A percentile compares a stretch with the other conserved stretches of the same genome.
These are phyloP conservation scores for Alouatta palliata DNA, from an alignment of 2,113 vertebrate genomes.

Conservation along the genomic window DNA sequence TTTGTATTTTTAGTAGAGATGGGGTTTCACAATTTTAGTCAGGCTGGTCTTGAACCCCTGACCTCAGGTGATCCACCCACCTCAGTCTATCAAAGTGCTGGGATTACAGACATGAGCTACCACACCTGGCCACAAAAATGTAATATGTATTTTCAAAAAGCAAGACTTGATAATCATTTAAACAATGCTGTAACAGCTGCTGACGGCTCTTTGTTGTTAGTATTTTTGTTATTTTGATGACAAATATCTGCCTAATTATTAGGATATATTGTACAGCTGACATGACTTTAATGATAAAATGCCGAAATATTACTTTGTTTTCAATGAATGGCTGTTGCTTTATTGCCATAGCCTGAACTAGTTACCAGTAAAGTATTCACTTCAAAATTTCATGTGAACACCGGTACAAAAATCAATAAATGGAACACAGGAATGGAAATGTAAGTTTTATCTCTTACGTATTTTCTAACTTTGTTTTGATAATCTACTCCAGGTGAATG, in stretches of 20 bases:
- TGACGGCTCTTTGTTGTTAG: not conserved
- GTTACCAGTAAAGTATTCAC: not conserved
- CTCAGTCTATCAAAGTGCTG: too few relatives aligned
- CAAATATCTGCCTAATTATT: not conserved
- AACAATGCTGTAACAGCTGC: not conserved
- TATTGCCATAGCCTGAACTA: not conserved
- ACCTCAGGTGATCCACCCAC: too few relatives aligned
- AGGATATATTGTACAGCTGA: not conserved
- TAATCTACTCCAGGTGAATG: not conserved
- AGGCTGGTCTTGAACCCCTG: too few relatives aligned
- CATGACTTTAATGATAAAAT: not conserved
- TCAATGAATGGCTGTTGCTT: not conserved
- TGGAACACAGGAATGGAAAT: not conserved
- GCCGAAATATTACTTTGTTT: not conserved
- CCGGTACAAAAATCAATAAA: not conserved
- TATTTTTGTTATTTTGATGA: constrained; percentile 4
- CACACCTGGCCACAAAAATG: not conserved
- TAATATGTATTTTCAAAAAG: not conserved
- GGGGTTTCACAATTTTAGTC: too few relatives aligned
- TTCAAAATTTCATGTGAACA: not conserved
- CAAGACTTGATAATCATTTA: not conserved
- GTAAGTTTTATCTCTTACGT: not conserved
- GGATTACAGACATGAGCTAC: too few relatives aligned
- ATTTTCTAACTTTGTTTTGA: not conserved
- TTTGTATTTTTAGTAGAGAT: too few relatives aligned